Percentiles rank a stretch among this genome's conserved stretches.
phyloP scores from a whole-genome alignment of 2,888 invertebrate species.

The Ophion slaviceki region DNA sequence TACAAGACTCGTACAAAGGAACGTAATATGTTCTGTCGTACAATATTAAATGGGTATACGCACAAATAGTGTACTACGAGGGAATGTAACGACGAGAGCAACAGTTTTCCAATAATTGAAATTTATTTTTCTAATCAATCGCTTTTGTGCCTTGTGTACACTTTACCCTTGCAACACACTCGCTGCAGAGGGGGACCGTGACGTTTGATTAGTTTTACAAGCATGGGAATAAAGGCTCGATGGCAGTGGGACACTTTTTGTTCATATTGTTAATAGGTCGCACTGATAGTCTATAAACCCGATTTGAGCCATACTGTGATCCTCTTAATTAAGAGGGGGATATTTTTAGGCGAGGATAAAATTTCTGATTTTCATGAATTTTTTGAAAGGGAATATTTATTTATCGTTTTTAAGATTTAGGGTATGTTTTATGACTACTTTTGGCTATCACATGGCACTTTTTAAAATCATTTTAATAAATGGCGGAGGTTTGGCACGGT shows the following conservation, averaged over 20 bases:
- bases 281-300: too few relatives aligned
- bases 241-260: background rate
- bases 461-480: too few relatives aligned
- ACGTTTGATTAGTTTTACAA: conserved; percentile 31
- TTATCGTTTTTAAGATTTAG: too few relatives aligned
- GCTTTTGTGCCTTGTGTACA: conserved; percentile 24
- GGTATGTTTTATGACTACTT: too few relatives aligned
- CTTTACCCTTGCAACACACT: background rate
- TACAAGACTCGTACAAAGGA: conserved; percentile 43
- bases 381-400: too few relatives aligned
- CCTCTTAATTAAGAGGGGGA: too few relatives aligned
- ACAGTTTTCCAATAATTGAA: conserved; percentile 65
- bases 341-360: too few relatives aligned
- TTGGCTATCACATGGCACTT: too few relatives aligned
- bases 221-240: background rate
- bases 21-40: conserved; percentile 31
- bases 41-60: background rate
- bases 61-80: background rate
- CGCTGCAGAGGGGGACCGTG: conserved; percentile 13
- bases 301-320: too few relatives aligned
- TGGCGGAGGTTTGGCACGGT: too few relatives aligned
- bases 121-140: conserved; percentile 54
- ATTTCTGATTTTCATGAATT: too few relatives aligned
- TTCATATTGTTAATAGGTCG: too few relatives aligned
- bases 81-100: conserved; percentile 34